Percentiles rank a stretch among this genome's conserved stretches.
phyloP scores from a whole-genome alignment of 2,113 vertebrate species.

The Xenopus laevis region DNA sequence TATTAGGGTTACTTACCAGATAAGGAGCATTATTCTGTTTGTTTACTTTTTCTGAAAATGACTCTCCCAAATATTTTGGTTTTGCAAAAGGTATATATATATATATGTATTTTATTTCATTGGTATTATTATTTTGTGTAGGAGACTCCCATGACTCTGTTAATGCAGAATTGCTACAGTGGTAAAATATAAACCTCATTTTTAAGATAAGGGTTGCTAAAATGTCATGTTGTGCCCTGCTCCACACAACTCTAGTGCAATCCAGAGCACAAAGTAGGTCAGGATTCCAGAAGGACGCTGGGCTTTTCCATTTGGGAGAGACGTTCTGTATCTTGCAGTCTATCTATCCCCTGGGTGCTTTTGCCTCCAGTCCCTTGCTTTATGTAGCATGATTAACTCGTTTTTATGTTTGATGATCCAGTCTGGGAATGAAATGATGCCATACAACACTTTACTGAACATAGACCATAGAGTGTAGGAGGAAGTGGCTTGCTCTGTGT shows the following conservation, averaged over 20 bases:
- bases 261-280: slow-evolving; percentile 37
- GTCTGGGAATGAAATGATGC: neutral
- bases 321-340: slow-evolving; percentile 24
- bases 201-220: neutral
- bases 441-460: neutral
- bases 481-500: neutral
- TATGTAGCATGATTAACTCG: slow-evolving; percentile 17
- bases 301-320: slow-evolving; percentile 18
- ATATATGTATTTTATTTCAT: too few species aligned
- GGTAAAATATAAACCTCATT: neutral
- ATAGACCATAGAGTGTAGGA: neutral
- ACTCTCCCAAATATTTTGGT: too few species aligned
- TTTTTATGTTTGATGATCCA: slow-evolving; percentile 19
- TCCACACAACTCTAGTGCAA: slow-evolving; percentile 1
- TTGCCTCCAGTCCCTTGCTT: slow-evolving; percentile 16
- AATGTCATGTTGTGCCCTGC: neutral
- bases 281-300: slow-evolving; percentile 31
- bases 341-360: slow-evolving; percentile 22
- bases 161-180: neutral
- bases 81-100: too few species aligned
- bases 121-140: too few species aligned
- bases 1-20: neutral
- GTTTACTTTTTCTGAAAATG: too few species aligned
- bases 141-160: neutral
- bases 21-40: neutral